These are phyloP conservation scores for Drosophila malerkotliana DNA, from an alignment of 1,140 invertebrate species.

Conservation along the genomic window DNA sequence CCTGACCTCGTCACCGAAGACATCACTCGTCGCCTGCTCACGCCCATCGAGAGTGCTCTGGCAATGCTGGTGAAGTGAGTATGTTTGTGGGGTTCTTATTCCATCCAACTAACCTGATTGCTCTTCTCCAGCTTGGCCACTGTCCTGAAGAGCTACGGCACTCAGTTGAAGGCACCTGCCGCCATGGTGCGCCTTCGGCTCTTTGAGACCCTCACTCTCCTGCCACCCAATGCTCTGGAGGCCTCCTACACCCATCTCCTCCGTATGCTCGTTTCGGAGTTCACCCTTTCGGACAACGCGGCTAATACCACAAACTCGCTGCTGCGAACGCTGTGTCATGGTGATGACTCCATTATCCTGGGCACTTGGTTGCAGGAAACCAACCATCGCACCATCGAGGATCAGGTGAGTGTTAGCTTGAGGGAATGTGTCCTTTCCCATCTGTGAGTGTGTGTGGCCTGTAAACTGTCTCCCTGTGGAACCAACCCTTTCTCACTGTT, in stretches of 20 bases:
- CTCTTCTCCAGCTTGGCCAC: conserved; percentile 88
- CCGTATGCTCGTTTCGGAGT: conserved; percentile 97
- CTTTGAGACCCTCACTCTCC: conserved; percentile 94
- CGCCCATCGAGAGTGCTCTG: conserved; percentile 96
- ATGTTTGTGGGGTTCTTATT: neutral
- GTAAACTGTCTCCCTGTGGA: conserved; percentile 14
- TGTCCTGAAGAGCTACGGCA: conserved; percentile 96
- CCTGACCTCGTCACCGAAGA: conserved; percentile 96
- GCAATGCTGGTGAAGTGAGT: conserved; percentile 96
- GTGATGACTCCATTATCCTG: conserved; percentile 94
- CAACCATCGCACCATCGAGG: conserved; percentile 98
- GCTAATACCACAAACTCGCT: conserved; percentile 97
- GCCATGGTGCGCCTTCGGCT: conserved; percentile 96
- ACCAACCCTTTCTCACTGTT: conserved; percentile 33
- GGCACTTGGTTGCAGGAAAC: conserved; percentile 96
- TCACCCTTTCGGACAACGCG: conserved; percentile 97
- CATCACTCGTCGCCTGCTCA: conserved; percentile 92
- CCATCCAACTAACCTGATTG: neutral
- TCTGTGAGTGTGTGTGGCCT: conserved; percentile 9
- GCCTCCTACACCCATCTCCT: conserved; percentile 93
- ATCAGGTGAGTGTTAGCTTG: conserved; percentile 89
- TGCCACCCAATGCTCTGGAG: conserved; percentile 94
- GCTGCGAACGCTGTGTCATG: conserved; percentile 93
- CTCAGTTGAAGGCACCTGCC: conserved; percentile 95
- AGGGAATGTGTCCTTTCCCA: neutral